Base-by-base conservation (phyloP, 2,888 invertebrate genomes). In the Cyrtodaria siliqua region DNA sequence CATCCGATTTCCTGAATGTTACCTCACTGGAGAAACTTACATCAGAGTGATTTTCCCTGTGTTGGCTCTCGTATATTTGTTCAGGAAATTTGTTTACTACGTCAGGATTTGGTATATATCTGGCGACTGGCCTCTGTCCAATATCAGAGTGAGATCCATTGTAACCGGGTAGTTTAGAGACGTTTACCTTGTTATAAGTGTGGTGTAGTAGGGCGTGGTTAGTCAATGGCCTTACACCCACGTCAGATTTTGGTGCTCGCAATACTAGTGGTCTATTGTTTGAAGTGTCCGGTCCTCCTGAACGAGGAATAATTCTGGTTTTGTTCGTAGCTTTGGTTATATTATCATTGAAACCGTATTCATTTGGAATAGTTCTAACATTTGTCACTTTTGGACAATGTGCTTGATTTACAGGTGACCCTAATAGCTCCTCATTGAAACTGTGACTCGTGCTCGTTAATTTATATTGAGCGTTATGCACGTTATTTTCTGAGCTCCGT, bases 191-290 rank as follows among this genome's bases (percentile, higher is more conserved):
- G 27, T 9, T n/a, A 27, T 26, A 24, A 6, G 59, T 59, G 40
- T 23, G 23, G 23, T 49, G 9, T 8, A n/a, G 49, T 2, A 62
- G 47, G 12, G 50, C 26, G 18, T 44, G 33, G 18, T 53, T 50
- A 23, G 8, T 53, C 24, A 79, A 44, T 44, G 67, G 40, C 14
- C 71, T 33, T 4, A 71, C 71, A 2, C 74, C 71, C 14, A 71
- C 71, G n/a, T 75, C 64, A n/a, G 75, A 71, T 20, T 66, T 60
- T 4, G 74, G 62, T 60, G 66, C 74, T 55, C 50, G 59, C 4
- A 61, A 52, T 12, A 71, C 27, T 29, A 67, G 33, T 8, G 57
- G 66, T 23, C 27, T 66, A 1, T 77, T 44, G 16, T 4, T n/a
- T n/a, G 18, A 1, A n/a, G 12, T 14, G 2, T 18, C 26, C 40